phyloP scores from a whole-genome alignment of 1,140 invertebrate genomes.

The Drosophila nebulosa region DNA sequence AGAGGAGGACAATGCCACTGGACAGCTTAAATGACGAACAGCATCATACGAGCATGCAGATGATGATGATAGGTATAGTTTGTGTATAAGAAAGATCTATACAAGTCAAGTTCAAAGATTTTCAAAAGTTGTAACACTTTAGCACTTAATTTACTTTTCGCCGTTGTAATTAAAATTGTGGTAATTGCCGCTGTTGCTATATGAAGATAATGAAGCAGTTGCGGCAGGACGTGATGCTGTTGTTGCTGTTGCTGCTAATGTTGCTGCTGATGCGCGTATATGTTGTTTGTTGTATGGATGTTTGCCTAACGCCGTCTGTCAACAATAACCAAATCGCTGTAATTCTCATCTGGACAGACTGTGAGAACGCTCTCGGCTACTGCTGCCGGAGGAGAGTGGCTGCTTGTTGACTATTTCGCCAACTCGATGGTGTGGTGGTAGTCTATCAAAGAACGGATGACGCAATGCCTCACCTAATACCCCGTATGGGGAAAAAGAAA shows the following conservation, averaged over 20 bases:
- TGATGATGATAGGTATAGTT: conserved; percentile 29
- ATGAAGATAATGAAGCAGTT: conserved; percentile 18
- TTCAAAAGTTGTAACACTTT: conserved; percentile 50
- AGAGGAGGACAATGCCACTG: conserved; percentile 41
- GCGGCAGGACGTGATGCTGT: conserved; percentile 24
- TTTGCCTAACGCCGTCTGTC: conserved; percentile 64
- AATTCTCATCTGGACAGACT: conserved; percentile 81
- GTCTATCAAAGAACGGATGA: conserved; percentile 96
- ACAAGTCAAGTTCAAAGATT: conserved; percentile 70
- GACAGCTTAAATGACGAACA: conserved; percentile 53
- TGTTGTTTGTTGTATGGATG: conserved; percentile 52
- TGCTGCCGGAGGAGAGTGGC: conserved; percentile 74
- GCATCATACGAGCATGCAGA: conserved; percentile 29
- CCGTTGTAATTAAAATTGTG: conserved; percentile 21
- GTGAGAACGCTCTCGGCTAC: conserved; percentile 80
- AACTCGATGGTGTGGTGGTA: conserved; percentile 88
- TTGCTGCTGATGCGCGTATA: conserved; percentile 43
- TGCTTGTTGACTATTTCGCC: conserved; percentile 81
- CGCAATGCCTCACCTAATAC: conserved; percentile 87
- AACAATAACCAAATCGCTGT: conserved; percentile 81
- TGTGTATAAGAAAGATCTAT: conserved; percentile 57
- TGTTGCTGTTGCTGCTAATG: conserved; percentile 23
- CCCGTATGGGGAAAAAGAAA: neutral
- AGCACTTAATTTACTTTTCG: conserved; percentile 54
- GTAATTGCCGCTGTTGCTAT: conserved; percentile 33